Base-by-base conservation (phyloP, 1,140 invertebrate genomes). In the Cheumatopsyche charites region DNA sequence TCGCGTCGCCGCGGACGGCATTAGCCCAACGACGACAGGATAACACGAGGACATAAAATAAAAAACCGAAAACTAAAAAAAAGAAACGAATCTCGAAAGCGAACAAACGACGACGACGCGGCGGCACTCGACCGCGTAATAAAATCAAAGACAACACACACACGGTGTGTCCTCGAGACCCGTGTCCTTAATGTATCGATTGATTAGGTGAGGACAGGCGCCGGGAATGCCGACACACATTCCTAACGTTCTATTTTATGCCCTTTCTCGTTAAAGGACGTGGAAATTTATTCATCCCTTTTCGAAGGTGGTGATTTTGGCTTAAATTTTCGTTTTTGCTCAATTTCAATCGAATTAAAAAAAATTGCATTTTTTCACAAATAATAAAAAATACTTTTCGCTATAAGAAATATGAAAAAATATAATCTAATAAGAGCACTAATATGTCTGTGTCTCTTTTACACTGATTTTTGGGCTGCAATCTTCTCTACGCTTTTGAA, bases 171-270 rank as follows among this genome's bases (percentile, higher is more conserved):
- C 21, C 17, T 47, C 68, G 47, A 23, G 21, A 62, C 55, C 62
- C 68, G 68, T 70, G 68, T 42, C 36, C 19, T 61, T 43, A 36
- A 65, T 47, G 41, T 70, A 62, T 70, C 68, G 43, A 45, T 70
- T 70, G 68, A 70, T 70, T 70, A 70, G 55, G 45, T 17, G 17
- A 19, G 12, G 61, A 23, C 2, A 36, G 23, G 58, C 67, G 41
- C 58, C 49, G 36, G 6, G 58, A 70, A 70, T 70, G 43, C 26
- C 62, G 45, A n/a, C 21, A 62, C 55, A 55, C 55, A 70, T 70
- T 41, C 68, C 29, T 62, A 36, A 43, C 58, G 62, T 70, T 36
- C 9, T n/a, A n/a, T n/a, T n/a, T n/a, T n/a, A n/a, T n/a, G n/a
- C n/a, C n/a, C n/a, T n/a, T n/a, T n/a, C n/a, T n/a, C n/a, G n/a